Percentiles rank a stretch among this genome's conserved stretches.
These are phyloP conservation scores for Dicerorhinus sumatrensis DNA, from an alignment of 2,113 vertebrate species.

Conservation along the genomic window DNA sequence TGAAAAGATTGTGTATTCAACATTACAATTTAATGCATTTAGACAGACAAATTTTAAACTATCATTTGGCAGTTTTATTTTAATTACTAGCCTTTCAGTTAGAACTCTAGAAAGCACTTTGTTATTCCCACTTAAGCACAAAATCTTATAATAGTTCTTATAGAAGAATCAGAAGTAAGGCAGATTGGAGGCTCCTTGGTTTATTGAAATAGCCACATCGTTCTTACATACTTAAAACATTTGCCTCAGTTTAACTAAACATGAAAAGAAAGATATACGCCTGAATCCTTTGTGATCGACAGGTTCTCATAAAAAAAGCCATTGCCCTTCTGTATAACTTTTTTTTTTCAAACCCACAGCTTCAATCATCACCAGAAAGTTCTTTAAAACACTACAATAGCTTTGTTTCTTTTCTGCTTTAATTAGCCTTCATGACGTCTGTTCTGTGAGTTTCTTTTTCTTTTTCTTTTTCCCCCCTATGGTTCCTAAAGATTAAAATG, in stretches of 20 bases:
- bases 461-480: conserved; percentile 76
- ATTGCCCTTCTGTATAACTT: conserved; percentile 86
- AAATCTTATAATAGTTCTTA: conserved; percentile 83
- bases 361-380: conserved; percentile 88
- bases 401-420: conserved; percentile 88
- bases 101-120: conserved; percentile 48
- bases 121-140: conserved; percentile 82
- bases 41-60: conserved; percentile 53
- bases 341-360: conserved; percentile 81
- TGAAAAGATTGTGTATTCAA: neutral
- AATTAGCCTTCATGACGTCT: conserved; percentile 91
- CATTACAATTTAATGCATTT: conserved; percentile 55
- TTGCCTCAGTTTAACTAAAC: conserved; percentile 93
- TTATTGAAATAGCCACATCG: conserved; percentile 76
- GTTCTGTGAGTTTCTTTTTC: conserved; percentile 78
- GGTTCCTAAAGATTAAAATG: conserved; percentile 90
- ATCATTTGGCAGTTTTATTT: conserved; percentile 52
- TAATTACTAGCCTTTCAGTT: conserved; percentile 54
- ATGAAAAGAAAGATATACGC: conserved; percentile 92
- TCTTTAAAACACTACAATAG: conserved; percentile 90
- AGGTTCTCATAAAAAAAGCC: conserved; percentile 87
- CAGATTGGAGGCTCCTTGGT: conserved; percentile 73
- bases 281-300: conserved; percentile 92
- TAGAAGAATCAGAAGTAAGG: conserved; percentile 81
- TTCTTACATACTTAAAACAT: conserved; percentile 61